Percentiles rank a stretch among this genome's conserved stretches.
Evolutionary conservation across 2,113 vertebrate genomes (phyloP).

Genomic region (Paedocypris sp.): DNA sequence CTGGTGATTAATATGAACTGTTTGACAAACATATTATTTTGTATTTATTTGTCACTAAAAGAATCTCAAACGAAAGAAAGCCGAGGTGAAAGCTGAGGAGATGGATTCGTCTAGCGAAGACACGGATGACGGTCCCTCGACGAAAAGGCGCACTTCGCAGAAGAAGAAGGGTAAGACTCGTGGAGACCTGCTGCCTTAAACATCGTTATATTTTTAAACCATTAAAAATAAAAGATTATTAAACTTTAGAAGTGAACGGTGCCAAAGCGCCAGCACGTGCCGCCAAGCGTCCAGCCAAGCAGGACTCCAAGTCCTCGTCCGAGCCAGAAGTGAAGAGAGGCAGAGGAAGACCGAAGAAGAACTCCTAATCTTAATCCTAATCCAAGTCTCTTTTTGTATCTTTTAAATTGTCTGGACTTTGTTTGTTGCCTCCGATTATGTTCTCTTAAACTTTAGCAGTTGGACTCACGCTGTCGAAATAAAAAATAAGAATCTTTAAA

Average conservation of each 20-base stretch:
- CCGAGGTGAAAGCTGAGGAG: background rate
- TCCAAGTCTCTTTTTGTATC: conserved; percentile 3
- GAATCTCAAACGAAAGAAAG: conserved; percentile 46
- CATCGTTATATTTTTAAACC: no score
- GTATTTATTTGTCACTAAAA: conserved; percentile 17
- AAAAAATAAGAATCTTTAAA: conserved; percentile 49
- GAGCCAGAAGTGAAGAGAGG: conserved; percentile 12
- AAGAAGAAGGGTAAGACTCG: conserved; percentile 38
- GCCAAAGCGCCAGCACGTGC: conserved; percentile 33
- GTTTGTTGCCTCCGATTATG: conserved; percentile 18
- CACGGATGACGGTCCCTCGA: conserved; percentile 22
- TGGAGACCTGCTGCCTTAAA: no score
- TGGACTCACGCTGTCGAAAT: conserved; percentile 15
- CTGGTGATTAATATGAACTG: no score
- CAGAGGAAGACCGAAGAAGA: conserved; percentile 45
- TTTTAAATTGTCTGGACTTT: conserved; percentile 20
- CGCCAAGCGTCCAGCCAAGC: conserved; percentile 29
- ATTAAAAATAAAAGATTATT: no score
- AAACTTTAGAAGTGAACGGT: conserved; percentile 39
- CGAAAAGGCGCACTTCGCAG: conserved; percentile 40
- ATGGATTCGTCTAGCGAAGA: conserved; percentile 31
- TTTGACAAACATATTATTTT: background rate
- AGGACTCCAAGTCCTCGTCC: conserved; percentile 38
- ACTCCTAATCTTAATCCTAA: conserved; percentile 8
- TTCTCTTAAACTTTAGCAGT: conserved; percentile 6